A percentile compares a stretch with the other conserved stretches of the same genome.
These are phyloP conservation scores for Dugesia japonica DNA, from an alignment of 2,888 invertebrate species.

Conservation along the genomic window DNA sequence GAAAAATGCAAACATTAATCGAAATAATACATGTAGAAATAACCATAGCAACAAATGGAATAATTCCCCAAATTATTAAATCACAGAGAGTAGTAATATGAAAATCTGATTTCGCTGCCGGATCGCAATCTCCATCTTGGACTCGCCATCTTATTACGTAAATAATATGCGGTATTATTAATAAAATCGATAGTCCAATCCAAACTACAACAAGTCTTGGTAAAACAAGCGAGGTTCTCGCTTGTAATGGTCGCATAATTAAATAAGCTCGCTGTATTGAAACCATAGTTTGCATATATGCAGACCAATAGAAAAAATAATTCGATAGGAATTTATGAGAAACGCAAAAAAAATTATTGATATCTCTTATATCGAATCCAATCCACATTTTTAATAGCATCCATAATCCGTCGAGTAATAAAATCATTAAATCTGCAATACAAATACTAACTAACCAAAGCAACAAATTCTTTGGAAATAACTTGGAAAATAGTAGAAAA, in stretches of 20 bases:
- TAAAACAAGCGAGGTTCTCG: constrained; percentile 21
- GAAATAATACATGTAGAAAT: constrained; percentile 29
- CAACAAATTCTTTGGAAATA: constrained; percentile 31
- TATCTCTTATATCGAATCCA: constrained; percentile 28
- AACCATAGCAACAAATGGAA: constrained; percentile 30
- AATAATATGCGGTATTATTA: constrained; percentile 23
- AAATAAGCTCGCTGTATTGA: constrained; percentile 31
- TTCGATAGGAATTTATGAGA: constrained; percentile 31
- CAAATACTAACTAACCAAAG: constrained; percentile 34
- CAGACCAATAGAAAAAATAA: constrained; percentile 33
- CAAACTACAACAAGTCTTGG: constrained; percentile 29
- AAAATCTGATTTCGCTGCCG: constrained; percentile 27
- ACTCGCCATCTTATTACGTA: constrained; percentile 30
- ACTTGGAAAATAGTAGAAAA: constrained; percentile 30
- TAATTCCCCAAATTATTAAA: constrained; percentile 30
- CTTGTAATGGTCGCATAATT: constrained; percentile 31
- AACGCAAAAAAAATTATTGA: constrained; percentile 26
- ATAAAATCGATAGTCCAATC: constrained; percentile 22
- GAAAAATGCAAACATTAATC: neutral
- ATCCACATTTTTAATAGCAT: constrained; percentile 29
- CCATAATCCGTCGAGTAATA: constrained; percentile 23
- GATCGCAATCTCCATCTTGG: constrained; percentile 28
- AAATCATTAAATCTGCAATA: constrained; percentile 33
- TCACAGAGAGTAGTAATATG: constrained; percentile 31
- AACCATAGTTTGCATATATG: constrained; percentile 32